Evolutionary conservation across 2,113 vertebrate species (phyloP).

Genomic region (Phoenicopterus ruber): DNA sequence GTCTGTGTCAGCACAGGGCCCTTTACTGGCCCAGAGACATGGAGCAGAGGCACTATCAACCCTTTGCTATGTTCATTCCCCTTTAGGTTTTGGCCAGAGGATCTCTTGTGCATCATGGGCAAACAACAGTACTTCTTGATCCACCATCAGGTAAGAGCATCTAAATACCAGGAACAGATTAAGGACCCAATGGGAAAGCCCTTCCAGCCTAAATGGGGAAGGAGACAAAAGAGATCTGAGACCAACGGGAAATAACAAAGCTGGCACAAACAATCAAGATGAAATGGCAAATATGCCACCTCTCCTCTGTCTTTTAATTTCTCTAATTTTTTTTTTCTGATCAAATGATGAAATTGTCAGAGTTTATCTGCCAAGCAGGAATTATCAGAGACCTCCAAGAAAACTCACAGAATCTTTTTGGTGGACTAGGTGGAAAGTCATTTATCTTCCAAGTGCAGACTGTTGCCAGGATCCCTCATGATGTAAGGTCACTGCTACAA

Average conservation of each 20-base stretch:
- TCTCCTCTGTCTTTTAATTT: not conserved
- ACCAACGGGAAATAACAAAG: not conserved
- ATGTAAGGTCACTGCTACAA: not conserved
- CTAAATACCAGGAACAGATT: not conserved
- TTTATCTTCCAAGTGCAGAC: not conserved
- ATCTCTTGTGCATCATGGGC: conserved; percentile 27
- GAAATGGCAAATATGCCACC: not conserved
- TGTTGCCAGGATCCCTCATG: not conserved
- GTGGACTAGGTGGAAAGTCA: not conserved
- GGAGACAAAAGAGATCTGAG: not conserved
- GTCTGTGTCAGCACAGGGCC: not conserved
- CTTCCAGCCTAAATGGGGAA: not conserved
- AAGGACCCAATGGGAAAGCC: not conserved
- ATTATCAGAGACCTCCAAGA: not conserved
- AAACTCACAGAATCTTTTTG: not conserved
- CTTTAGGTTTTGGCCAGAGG: conserved; percentile 48
- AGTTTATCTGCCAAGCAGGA: not conserved
- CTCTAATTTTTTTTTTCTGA: not conserved
- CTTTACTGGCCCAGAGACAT: not conserved
- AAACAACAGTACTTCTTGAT: conserved; percentile 8
- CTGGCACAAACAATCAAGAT: not conserved
- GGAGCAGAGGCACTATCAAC: not conserved
- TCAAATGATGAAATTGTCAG: not conserved
- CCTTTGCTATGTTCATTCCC: not conserved
- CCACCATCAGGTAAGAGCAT: not conserved